These are phyloP conservation scores for Acanthosepion esculentum DNA, from an alignment of 2,888 invertebrate species.

Conservation along the genomic window DNA sequence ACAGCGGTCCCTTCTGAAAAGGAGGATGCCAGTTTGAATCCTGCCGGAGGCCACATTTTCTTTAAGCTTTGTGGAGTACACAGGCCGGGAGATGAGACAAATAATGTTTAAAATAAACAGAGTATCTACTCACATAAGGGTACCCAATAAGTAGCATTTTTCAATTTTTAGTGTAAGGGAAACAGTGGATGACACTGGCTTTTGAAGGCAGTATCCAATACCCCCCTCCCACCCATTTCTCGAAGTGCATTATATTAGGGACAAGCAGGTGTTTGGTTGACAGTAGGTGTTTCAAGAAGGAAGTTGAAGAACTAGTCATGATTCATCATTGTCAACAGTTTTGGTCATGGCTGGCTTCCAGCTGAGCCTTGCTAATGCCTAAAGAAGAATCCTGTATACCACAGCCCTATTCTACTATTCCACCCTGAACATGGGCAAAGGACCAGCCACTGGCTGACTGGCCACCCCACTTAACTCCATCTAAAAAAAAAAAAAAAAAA, in stretches of 20 bases:
- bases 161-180: background rate
- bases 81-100: too few species aligned
- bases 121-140: too few species aligned
- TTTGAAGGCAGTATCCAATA: background rate
- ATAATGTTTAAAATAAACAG: too few species aligned
- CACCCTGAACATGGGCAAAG: background rate
- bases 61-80: too few species aligned
- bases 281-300: background rate
- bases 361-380: background rate
- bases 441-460: background rate
- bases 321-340: slow-evolving; percentile 8
- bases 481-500: too few species aligned
- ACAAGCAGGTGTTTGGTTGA: slow-evolving; percentile 10
- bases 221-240: background rate
- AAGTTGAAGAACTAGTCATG: background rate
- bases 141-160: background rate
- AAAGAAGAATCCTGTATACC: background rate
- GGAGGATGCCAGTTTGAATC: too few species aligned
- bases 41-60: too few species aligned
- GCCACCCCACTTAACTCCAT: background rate
- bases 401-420: background rate
- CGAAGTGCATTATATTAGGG: background rate
- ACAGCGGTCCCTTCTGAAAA: too few species aligned
- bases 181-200: background rate
- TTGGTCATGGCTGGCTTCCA: slow-evolving; percentile 33